Percentiles rank a stretch among this genome's conserved stretches.
Evolutionary conservation across 1,140 invertebrate genomes (phyloP).

Genomic region (Anastatus disparis): DNA sequence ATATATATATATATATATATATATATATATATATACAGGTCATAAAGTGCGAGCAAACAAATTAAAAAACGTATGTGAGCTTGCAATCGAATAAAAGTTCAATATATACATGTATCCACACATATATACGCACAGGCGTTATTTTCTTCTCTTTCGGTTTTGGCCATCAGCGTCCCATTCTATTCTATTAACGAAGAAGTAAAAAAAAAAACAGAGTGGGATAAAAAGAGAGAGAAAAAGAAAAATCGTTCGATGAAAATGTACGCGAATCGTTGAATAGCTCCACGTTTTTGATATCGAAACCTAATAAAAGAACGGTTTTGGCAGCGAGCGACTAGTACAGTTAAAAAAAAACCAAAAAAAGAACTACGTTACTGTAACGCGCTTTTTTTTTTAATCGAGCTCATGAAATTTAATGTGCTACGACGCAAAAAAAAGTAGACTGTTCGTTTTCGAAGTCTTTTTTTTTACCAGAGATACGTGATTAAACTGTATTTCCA

Average conservation of each 20-base stretch:
- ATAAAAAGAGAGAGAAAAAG: conserved; percentile 13
- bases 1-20: too few relatives aligned
- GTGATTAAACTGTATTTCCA: too few relatives aligned
- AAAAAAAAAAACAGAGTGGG: conserved; percentile 4
- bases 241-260: conserved; percentile 1
- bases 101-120: not conserved
- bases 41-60: conserved; percentile 15
- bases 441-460: too few relatives aligned
- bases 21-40: too few relatives aligned
- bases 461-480: too few relatives aligned
- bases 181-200: conserved; percentile 13
- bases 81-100: conserved; percentile 7
- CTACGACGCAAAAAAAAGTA: too few relatives aligned
- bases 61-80: not conserved
- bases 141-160: conserved; percentile 15
- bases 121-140: not conserved
- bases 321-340: not conserved
- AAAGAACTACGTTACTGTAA: too few relatives aligned
- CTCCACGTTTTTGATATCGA: conserved; percentile 5
- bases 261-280: conserved; percentile 14
- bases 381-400: too few relatives aligned
- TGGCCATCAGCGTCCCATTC: not conserved
- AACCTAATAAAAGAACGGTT: not conserved
- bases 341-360: not conserved
- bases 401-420: too few relatives aligned